phyloP scores from a whole-genome alignment of 2,888 invertebrate genomes.

The Trichogramma dendrolimi region DNA sequence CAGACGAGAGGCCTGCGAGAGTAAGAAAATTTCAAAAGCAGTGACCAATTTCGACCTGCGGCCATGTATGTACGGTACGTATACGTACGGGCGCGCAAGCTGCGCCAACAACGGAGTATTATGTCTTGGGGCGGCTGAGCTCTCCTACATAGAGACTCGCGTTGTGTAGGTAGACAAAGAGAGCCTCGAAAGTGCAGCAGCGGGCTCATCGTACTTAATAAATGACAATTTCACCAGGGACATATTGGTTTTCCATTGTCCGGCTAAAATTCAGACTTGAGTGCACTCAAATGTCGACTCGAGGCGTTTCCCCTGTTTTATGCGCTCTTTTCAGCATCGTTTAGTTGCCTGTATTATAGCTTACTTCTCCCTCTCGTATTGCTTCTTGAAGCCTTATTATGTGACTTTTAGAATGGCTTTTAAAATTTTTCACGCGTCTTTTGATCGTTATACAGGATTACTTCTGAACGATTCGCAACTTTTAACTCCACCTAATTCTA shows the following conservation, averaged over 20 bases:
- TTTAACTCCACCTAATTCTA: no score
- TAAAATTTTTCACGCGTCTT: slow-evolving; percentile 21
- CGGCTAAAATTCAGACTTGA: slow-evolving; percentile 43
- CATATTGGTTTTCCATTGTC: slow-evolving; percentile 45
- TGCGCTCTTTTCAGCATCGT: no score
- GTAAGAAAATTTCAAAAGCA: slow-evolving; percentile 13
- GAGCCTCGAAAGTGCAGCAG: slow-evolving; percentile 1
- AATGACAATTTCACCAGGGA: slow-evolving; percentile 46
- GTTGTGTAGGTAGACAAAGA: background rate
- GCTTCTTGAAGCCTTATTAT: slow-evolving; percentile 23
- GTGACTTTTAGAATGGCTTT: slow-evolving; percentile 15
- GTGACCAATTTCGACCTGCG: slow-evolving; percentile 12
- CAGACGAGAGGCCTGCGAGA: no score
- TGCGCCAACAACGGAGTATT: background rate
- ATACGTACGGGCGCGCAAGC: slow-evolving; percentile 4
- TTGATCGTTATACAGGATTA: background rate
- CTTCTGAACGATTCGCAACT: no score
- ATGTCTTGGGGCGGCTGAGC: background rate
- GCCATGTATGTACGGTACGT: no score
- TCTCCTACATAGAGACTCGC: background rate
- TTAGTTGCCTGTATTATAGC: background rate
- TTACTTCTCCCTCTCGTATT: slow-evolving; percentile 34
- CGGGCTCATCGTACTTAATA: slow-evolving; percentile 34
- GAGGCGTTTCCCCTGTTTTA: slow-evolving; percentile 39
- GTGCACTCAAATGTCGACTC: slow-evolving; percentile 47